These are phyloP conservation scores for Geococcyx californianus DNA, from an alignment of 2,113 vertebrate genomes.

Conservation along the genomic window DNA sequence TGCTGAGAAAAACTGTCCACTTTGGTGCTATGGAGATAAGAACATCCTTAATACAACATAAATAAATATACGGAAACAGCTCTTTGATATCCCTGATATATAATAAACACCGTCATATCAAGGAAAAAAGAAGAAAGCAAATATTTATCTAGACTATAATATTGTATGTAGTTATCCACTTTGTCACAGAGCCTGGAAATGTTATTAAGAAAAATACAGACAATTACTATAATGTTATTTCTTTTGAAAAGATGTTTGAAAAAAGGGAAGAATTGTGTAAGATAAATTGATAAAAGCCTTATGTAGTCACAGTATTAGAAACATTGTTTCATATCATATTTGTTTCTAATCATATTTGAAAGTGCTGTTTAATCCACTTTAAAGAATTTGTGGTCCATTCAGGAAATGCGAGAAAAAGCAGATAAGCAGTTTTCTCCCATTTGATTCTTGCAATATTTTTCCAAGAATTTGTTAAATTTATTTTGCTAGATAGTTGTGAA, in stretches of 20 bases:
- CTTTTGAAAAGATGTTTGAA: neutral
- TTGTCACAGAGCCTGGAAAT: neutral
- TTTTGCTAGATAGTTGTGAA: neutral
- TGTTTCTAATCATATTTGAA: neutral
- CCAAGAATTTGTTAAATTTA: neutral
- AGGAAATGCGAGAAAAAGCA: neutral
- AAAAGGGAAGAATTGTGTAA: accelerated
- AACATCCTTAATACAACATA: neutral
- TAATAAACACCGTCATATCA: neutral
- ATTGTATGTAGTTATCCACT: neutral
- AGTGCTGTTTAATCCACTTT: neutral
- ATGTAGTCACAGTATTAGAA: neutral
- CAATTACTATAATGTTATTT: neutral
- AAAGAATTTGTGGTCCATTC: neutral
- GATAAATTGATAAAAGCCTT: neutral
- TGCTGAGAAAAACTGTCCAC: neutral
- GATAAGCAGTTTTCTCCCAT: neutral
- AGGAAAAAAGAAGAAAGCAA: neutral
- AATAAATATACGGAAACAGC: accelerated
- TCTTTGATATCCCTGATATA: neutral
- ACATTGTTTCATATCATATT: neutral
- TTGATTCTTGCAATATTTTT: neutral
- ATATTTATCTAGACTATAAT: neutral
- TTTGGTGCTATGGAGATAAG: neutral
- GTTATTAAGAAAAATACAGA: neutral